Evolutionary conservation across 92 coral and sea anemone species (phyloP).

Genomic region (Siderastrea radians): DNA sequence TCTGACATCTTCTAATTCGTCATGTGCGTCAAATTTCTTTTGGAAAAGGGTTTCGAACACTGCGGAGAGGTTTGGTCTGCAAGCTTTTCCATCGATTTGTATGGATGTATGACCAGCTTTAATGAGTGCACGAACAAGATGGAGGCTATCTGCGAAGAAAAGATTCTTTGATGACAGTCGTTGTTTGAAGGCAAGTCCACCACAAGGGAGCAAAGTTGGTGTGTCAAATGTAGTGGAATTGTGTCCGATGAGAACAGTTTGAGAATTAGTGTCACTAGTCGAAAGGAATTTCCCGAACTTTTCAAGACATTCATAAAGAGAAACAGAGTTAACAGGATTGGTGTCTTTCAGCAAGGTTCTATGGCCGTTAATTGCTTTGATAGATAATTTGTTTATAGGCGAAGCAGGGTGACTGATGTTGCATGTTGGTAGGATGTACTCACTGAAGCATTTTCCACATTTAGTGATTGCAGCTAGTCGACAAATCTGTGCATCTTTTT

Average conservation of each 20-base stretch:
- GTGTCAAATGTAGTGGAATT: slow-evolving; percentile 53
- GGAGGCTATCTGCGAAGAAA: slow-evolving; percentile 51
- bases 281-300: no score
- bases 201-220: slow-evolving; percentile 31
- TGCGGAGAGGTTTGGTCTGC: slow-evolving; percentile 25
- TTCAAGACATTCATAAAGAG: no score
- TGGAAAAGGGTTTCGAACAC: slow-evolving; percentile 35
- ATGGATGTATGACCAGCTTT: slow-evolving; percentile 26
- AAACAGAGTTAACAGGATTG: no score
- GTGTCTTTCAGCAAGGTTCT: slow-evolving; percentile 47
- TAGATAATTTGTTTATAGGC: slow-evolving; percentile 43
- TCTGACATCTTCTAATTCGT: slow-evolving; percentile 60
- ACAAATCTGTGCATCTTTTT: no score
- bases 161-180: slow-evolving; percentile 24
- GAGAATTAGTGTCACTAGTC: no score
- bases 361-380: slow-evolving; percentile 25
- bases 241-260: slow-evolving; percentile 52
- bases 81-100: background rate
- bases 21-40: slow-evolving; percentile 58
- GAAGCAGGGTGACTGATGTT: slow-evolving; percentile 48
- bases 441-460: background rate
- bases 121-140: slow-evolving; percentile 44
- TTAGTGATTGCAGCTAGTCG: no score
- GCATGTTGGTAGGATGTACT: slow-evolving; percentile 46
- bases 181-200: slow-evolving; percentile 36